Evolutionary conservation across 2,113 vertebrate genomes (phyloP), one percentile per base, ranked within the genome.

Genomic region (Nesogale talazaci): DNA sequence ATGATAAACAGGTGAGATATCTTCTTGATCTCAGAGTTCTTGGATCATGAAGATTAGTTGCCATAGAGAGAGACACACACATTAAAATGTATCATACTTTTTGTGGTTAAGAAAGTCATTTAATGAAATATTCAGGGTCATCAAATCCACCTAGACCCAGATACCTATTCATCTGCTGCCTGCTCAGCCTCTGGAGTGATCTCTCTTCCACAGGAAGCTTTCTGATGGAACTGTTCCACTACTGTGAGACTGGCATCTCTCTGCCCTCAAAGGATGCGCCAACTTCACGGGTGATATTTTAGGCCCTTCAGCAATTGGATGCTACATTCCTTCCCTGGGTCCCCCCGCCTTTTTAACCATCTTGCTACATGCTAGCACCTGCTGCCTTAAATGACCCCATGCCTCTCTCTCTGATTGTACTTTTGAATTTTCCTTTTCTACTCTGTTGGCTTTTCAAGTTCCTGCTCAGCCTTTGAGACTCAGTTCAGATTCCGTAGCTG

Each of bases 21-120:
- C 65, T 94, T 86, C 59, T n/a, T 4, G 72, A 75, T 74, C 83
- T 81, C 72, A 12, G 79, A 6, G 36, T 86, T 93, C 80, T 65
- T 91, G 75, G 81, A 84, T 94, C 90, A 90, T 77, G 42, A 91
- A 83, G 90, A 88, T 95, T 90, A 95, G 95, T 96, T 96, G 95
- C 94, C 92, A 97, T 86, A 95, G 96, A 95, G 94, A 95, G 75
- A 74, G 76, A 86, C 36, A 65, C 72, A 63, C n/a, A 63, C 94
- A 93, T 96, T 96, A 95, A 96, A 90, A 95, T 96, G 93, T 74
- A 94, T 87, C 79, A 72, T 46, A 27, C 63, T 82, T 92, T 89
- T 59, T 4, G 31, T 69, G 61, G 86, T 95, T 86, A 83, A 93
- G 90, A 93, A 96, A 92, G 78, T 74, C 86, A 90, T 87, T 93